Evolutionary conservation across 2,888 invertebrate species (phyloP).

Genomic region (Rotaria sp.): DNA sequence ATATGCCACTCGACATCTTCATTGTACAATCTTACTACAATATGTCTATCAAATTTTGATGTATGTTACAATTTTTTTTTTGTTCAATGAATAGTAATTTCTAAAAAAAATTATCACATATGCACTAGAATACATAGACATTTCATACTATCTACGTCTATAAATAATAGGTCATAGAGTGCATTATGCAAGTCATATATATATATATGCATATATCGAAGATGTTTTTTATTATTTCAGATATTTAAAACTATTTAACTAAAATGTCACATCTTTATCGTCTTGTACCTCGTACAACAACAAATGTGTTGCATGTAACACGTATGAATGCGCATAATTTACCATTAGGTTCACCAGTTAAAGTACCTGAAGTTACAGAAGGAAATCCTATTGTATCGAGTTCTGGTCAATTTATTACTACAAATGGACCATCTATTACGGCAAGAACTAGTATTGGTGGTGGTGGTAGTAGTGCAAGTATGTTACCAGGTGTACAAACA

Average conservation of each 20-base stretch:
- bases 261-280: not conserved
- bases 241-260: no score
- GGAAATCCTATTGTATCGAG: not conserved
- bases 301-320: not conserved
- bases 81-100: no score
- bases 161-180: no score
- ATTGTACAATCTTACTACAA: not conserved
- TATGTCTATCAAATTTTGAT: not conserved
- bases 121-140: no score
- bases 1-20: not conserved
- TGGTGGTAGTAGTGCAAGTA: not conserved
- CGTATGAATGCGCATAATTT: not conserved
- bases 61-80: no score
- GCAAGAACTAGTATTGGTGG: not conserved
- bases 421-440: not conserved
- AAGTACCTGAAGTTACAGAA: not conserved
- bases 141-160: no score
- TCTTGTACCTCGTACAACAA: not conserved
- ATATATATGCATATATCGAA: no score
- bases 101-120: no score
- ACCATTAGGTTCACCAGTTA: not conserved
- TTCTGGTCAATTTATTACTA: not conserved
- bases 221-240: no score
- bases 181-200: no score
- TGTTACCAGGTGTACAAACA: not conserved